Evolutionary conservation across 2,113 vertebrate species (phyloP).

Genomic region (Hiodon alosoides): DNA sequence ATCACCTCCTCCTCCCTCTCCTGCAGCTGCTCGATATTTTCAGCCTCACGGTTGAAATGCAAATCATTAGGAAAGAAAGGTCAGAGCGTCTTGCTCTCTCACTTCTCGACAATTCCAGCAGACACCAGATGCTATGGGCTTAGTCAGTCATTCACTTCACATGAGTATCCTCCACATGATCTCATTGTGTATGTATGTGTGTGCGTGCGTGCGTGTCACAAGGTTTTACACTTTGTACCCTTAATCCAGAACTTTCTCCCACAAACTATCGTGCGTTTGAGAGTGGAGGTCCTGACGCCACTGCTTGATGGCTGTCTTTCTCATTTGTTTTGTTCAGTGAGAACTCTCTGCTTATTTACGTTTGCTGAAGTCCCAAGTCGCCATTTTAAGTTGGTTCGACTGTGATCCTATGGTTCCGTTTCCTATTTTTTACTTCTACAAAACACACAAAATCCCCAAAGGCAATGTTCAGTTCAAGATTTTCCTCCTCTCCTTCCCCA

Average conservation of each 20-base stretch:
- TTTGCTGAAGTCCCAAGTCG: not conserved
- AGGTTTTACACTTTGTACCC: not conserved
- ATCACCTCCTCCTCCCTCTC: conserved; percentile 9
- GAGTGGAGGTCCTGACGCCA: no score
- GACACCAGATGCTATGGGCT: conserved; percentile 5
- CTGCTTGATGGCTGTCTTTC: no score
- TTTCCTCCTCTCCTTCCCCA: not conserved
- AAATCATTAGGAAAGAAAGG: conserved; percentile 32
- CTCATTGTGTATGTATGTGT: conserved; percentile 12
- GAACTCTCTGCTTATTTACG: not conserved
- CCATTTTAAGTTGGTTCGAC: not conserved
- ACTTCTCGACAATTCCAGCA: not conserved
- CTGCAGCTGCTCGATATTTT: conserved; percentile 54
- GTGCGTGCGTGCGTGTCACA: not conserved
- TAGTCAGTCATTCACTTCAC: conserved; percentile 18
- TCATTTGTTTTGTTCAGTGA: not conserved
- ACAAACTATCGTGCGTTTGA: no score
- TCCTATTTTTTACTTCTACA: not conserved
- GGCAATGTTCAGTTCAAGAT: not conserved
- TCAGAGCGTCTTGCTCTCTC: conserved; percentile 35
- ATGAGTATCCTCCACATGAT: no score
- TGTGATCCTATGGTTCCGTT: not conserved
- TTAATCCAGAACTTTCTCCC: no score
- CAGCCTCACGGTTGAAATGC: conserved; percentile 36
- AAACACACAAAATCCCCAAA: not conserved